A percentile compares a stretch with the other conserved stretches of the same genome.
These are phyloP conservation scores for Antrozous pallidus DNA, from an alignment of 2,797 vertebrate species.

Conservation along the genomic window DNA sequence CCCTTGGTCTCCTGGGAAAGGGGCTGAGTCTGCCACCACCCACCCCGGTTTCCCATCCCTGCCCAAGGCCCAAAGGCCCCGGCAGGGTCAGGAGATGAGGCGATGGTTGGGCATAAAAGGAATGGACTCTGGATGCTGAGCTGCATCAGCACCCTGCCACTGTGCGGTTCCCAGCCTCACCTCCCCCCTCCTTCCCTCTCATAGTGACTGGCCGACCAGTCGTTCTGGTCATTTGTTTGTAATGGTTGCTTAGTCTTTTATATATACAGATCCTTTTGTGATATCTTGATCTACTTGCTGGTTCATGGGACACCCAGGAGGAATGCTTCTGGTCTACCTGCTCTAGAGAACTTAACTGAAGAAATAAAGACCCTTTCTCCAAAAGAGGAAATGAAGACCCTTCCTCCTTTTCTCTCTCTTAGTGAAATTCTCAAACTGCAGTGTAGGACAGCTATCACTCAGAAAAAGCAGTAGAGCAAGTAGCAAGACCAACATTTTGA, in stretches of 20 bases:
- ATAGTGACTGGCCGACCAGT: too few relatives aligned
- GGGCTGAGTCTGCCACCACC: too few relatives aligned
- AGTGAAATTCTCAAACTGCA: not conserved
- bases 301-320: not conserved
- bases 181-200: too few relatives aligned
- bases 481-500: not conserved
- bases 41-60: too few relatives aligned
- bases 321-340: not conserved
- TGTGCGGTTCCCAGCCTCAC: too few relatives aligned
- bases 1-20: too few relatives aligned
- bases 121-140: too few relatives aligned
- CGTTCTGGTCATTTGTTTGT: too few relatives aligned
- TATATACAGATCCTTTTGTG: not conserved
- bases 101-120: accelerated
- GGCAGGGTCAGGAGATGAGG: too few relatives aligned
- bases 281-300: not conserved
- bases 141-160: too few relatives aligned
- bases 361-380: not conserved
- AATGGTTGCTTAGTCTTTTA: too few relatives aligned
- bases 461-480: not conserved
- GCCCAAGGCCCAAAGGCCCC: too few relatives aligned
- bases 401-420: not conserved
- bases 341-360: not conserved
- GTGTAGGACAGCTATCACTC: not conserved
- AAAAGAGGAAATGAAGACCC: not conserved